Evolutionary conservation across 2,888 invertebrate species (phyloP), one percentile per base, ranked within the genome.

Genomic region (Agapostemon virescens): DNA sequence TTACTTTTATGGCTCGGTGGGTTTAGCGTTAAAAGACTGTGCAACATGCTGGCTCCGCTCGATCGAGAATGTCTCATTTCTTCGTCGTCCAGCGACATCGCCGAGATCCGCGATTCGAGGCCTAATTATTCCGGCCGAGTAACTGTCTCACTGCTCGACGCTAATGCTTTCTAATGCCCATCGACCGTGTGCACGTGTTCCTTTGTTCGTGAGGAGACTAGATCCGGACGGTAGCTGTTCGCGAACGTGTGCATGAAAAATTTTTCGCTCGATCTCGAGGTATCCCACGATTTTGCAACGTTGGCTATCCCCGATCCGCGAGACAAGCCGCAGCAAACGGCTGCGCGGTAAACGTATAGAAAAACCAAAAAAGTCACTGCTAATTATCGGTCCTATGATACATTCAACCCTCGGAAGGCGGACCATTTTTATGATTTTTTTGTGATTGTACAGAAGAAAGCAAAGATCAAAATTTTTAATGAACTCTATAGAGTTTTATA

Each of bases 111-210:
- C 45, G 38, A 38, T 58, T 69, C 80, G 77, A 66, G 69, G 52
- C 70, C 77, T 79, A 82, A 84, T 84, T 80, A 76, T 69, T 75
- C 69, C 79, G 66, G 45, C 78, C 68, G 71, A 64, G 42, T 74
- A 66, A 49, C 69, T 66, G 63, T 67, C 73, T 52, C 69, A 64
- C 69, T 66, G 76, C 81, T 64, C 49, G 58, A 76, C 75, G 45
- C 75, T 72, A 76, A 84, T 77, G 80, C 84, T 85, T 85, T 84
- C 84, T 55, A 55, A 55, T 79, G 76, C 74, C 74, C 52, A 68
- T 76, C 69, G 68, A 76, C 69, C 20, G 26, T 42, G 69, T 33
- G 74, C 82, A 38, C 69, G 69, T 75, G 82, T 67, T 58, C 49
- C 66, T 82, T 73, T 76, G 72, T 83, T 67, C 71, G 38, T 13